Evolutionary conservation across 2,113 vertebrate genomes (phyloP).

Genomic region (Taxidea taxus): DNA sequence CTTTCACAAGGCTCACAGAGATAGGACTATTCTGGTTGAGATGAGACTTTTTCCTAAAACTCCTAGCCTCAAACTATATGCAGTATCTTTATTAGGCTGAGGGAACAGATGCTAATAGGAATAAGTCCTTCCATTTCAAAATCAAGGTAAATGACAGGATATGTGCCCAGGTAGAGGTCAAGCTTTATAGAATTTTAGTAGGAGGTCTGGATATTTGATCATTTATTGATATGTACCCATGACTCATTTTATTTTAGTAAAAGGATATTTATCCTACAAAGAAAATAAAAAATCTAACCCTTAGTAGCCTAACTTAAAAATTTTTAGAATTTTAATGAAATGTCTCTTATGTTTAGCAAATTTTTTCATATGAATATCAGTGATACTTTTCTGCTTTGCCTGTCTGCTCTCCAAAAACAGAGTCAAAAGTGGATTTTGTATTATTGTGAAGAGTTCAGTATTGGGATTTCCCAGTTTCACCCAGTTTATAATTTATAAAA

Average conservation of each 20-base stretch:
- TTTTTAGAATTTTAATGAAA: conserved; percentile 15
- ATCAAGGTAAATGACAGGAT: not conserved
- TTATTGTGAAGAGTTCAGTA: not conserved
- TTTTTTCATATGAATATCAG: not conserved
- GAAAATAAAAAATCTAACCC: not conserved
- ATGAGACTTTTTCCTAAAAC: not conserved
- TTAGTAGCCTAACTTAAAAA: not conserved
- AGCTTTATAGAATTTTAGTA: not conserved
- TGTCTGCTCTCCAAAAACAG: not conserved
- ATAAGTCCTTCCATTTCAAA: not conserved
- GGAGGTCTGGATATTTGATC: not conserved
- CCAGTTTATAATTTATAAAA: not conserved
- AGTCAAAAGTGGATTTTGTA: not conserved
- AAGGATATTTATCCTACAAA: not conserved
- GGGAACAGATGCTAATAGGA: not conserved
- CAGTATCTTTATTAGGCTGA: not conserved
- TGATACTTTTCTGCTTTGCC: not conserved
- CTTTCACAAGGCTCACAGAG: not conserved
- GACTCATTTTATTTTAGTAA: not conserved
- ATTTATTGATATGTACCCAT: conserved; percentile 2
- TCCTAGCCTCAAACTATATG: not conserved
- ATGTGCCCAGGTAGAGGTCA: not conserved
- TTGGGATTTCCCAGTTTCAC: not conserved
- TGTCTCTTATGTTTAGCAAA: not conserved
- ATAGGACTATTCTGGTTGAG: not conserved